These are phyloP conservation scores for Drosophila prosaltans DNA, from an alignment of 1,140 invertebrate species.

Conservation along the genomic window DNA sequence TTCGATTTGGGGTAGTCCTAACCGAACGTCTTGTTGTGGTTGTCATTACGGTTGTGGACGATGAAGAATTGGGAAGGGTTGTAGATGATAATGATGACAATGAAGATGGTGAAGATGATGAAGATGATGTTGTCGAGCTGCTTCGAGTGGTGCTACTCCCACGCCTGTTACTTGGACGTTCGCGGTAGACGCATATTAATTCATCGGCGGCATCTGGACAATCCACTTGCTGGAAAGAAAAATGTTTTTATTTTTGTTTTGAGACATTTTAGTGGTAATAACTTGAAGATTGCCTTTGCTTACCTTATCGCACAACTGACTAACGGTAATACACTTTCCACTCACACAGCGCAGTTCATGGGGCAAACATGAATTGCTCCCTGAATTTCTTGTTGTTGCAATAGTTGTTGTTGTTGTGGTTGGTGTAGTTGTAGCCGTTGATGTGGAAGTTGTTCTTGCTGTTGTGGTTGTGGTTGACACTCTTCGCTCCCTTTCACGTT, in stretches of 20 bases:
- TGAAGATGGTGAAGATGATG: constrained; percentile 20
- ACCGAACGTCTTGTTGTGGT: constrained; percentile 49
- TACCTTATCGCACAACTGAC: constrained; percentile 86
- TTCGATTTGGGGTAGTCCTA: constrained; percentile 65
- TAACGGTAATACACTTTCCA: constrained; percentile 86
- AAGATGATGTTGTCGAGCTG: constrained; percentile 26
- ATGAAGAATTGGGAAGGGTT: constrained; percentile 5
- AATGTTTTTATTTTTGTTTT: too few relatives aligned
- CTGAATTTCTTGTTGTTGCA: constrained; percentile 28
- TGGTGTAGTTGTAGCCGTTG: constrained; percentile 8
- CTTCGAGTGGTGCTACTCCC: constrained; percentile 20
- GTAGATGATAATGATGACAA: constrained; percentile 20
- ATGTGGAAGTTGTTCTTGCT: not conserved
- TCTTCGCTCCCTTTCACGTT: constrained; percentile 49
- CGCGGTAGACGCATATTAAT: constrained; percentile 84
- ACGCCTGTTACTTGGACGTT: constrained; percentile 48
- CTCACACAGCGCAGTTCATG: constrained; percentile 86
- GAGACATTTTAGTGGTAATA: not conserved
- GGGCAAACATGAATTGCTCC: constrained; percentile 82
- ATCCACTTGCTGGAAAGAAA: constrained; percentile 83
- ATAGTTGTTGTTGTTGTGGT: constrained; percentile 14
- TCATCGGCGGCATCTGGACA: constrained; percentile 87
- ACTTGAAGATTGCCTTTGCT: not conserved
- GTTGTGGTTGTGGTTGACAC: constrained; percentile 33
- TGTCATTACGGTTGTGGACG: constrained; percentile 15